A percentile compares a stretch with the other conserved stretches of the same genome.
These are phyloP conservation scores for Oscheius sp. DNA, from an alignment of 2,888 invertebrate genomes.

Conservation along the genomic window DNA sequence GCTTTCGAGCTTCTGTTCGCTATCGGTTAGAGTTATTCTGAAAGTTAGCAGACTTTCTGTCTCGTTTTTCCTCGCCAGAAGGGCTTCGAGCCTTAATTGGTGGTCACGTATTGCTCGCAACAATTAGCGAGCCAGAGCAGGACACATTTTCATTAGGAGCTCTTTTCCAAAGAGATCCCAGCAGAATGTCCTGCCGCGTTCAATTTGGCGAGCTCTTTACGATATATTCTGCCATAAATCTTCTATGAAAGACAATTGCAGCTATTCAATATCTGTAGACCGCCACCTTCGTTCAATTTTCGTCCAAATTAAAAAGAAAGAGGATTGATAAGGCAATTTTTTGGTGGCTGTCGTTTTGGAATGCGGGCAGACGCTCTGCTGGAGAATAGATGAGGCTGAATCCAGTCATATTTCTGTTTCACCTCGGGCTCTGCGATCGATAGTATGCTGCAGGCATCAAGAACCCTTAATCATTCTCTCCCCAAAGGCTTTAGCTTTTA, in stretches of 20 bases:
- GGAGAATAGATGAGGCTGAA: slow-evolving; percentile 22
- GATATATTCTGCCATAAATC: neutral
- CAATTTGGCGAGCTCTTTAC: neutral
- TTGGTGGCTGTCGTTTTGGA: no score
- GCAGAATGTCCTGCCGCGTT: no score
- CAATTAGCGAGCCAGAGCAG: slow-evolving; percentile 36
- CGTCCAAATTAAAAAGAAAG: slow-evolving; percentile 4
- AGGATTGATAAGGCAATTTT: neutral
- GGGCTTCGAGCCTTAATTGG: slow-evolving; percentile 30
- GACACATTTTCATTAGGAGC: slow-evolving; percentile 33
- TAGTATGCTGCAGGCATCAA: slow-evolving; percentile 38
- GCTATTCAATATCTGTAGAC: no score
- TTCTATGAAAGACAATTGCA: no score
- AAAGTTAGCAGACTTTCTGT: neutral
- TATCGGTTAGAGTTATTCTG: no score
- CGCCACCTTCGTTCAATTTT: slow-evolving; percentile 2
- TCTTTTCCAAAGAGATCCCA: slow-evolving; percentile 2
- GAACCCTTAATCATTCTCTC: slow-evolving; percentile 35
- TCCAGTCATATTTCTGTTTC: slow-evolving; percentile 33
- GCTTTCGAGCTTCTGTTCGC: no score
- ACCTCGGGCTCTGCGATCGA: slow-evolving; percentile 31
- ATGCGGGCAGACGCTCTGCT: no score
- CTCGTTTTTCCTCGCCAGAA: slow-evolving; percentile 2
- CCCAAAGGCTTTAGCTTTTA: slow-evolving; percentile 16
- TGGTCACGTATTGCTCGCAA: slow-evolving; percentile 12